A percentile compares a stretch with the other conserved stretches of the same genome.
phyloP scores from a whole-genome alignment of 2,113 vertebrate genomes.

The Phalacrocorax brasilianus region DNA sequence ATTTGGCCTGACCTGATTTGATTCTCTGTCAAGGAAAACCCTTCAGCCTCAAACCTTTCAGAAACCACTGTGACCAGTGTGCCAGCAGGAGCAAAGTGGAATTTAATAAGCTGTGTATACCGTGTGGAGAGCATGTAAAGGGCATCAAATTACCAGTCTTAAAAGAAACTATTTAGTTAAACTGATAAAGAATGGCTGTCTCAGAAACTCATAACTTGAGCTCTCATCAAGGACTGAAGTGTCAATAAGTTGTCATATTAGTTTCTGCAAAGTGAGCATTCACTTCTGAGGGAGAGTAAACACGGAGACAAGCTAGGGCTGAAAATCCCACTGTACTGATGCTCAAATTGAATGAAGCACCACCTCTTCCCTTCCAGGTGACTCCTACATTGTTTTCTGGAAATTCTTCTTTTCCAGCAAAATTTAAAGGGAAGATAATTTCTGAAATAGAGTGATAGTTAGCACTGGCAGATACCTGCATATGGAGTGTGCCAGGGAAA shows the following conservation, averaged over 20 bases:
- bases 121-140: background rate
- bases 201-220: background rate
- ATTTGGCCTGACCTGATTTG: background rate
- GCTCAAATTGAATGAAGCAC: background rate
- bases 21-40: background rate
- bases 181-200: background rate
- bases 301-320: background rate
- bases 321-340: background rate
- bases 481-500: background rate
- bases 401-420: background rate
- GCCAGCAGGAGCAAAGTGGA: background rate
- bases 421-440: background rate
- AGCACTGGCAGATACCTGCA: background rate
- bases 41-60: background rate
- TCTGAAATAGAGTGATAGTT: background rate
- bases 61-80: background rate
- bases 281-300: background rate
- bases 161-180: background rate
- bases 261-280: background rate
- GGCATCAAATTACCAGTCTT: background rate
- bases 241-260: background rate
- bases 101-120: background rate
- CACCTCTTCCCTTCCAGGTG: background rate
- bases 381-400: background rate
- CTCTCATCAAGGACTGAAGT: background rate